These are phyloP conservation scores for Sphenodon punctatus DNA, from an alignment of 2,797 vertebrate species.

Conservation along the genomic window DNA sequence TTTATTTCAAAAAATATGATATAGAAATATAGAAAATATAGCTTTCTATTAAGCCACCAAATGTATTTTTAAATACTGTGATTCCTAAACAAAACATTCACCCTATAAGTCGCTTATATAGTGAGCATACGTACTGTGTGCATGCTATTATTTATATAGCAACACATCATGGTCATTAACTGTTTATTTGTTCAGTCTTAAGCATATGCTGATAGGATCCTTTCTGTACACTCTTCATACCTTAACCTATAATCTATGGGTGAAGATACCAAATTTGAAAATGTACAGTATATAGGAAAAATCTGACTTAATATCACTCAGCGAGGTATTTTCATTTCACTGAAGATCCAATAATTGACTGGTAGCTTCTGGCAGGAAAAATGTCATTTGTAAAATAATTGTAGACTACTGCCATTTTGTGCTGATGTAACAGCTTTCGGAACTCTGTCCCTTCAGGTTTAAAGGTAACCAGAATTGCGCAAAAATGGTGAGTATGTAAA, in stretches of 20 bases:
- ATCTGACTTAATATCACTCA: background rate
- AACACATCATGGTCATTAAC: background rate
- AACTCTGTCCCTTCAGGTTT: fast-evolving
- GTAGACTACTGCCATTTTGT: background rate
- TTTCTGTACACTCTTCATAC: background rate
- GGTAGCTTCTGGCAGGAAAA: background rate
- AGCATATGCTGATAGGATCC: background rate
- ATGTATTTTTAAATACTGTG: background rate
- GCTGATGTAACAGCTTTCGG: background rate
- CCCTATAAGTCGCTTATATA: background rate
- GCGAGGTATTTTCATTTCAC: background rate
- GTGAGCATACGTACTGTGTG: background rate
- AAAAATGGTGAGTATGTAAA: background rate
- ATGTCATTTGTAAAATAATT: background rate
- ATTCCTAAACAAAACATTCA: background rate
- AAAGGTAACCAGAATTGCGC: background rate
- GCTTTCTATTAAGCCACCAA: background rate
- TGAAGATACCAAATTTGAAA: background rate
- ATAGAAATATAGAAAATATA: background rate
- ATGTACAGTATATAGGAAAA: background rate
- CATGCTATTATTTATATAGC: background rate
- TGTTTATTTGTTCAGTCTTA: background rate
- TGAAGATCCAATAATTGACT: background rate
- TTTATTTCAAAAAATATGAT: background rate
- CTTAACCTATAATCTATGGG: background rate